Percentiles rank a stretch among this genome's conserved stretches.
Evolutionary conservation across 2,113 vertebrate species (phyloP).

Genomic region (Gymnarchus niloticus): DNA sequence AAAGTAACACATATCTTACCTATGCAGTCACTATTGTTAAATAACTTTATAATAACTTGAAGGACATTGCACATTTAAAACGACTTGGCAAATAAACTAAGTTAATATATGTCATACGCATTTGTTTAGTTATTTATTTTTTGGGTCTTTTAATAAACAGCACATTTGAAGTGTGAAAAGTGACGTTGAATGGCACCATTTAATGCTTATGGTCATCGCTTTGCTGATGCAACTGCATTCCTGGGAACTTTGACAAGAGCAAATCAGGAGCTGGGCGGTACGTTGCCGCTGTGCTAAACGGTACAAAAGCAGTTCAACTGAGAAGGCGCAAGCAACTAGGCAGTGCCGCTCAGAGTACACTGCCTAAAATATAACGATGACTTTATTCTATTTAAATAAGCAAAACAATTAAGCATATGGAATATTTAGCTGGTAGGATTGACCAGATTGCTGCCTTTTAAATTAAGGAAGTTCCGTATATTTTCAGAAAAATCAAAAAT

Average conservation of each 20-base stretch:
- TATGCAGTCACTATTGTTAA: not conserved
- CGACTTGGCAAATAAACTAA: not conserved
- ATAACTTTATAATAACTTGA: not conserved
- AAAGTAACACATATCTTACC: not conserved
- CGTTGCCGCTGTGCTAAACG: not conserved
- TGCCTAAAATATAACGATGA: not conserved
- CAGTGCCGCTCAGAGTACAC: not conserved
- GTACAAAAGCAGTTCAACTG: not conserved
- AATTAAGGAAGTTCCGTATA: not conserved
- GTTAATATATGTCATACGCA: not conserved
- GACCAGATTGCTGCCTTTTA: not conserved
- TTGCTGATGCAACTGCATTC: slow-evolving; percentile 39
- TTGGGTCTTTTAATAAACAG: not conserved
- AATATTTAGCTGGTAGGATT: not conserved
- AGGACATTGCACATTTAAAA: not conserved
- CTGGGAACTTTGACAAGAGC: slow-evolving; percentile 51
- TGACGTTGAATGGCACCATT: slow-evolving; percentile 78
- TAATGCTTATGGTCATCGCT: slow-evolving; percentile 60
- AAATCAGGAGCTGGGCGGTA: slow-evolving; percentile 21
- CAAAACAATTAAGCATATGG: not conserved
- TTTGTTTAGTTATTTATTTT: not conserved
- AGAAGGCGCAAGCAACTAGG: not conserved
- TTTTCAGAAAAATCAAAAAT: not conserved
- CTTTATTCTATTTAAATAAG: not conserved
- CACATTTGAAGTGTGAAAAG: slow-evolving; percentile 30